Evolutionary conservation across 2,888 invertebrate species (phyloP), one percentile per base, ranked within the genome.

Genomic region (Mythimna lalbum): DNA sequence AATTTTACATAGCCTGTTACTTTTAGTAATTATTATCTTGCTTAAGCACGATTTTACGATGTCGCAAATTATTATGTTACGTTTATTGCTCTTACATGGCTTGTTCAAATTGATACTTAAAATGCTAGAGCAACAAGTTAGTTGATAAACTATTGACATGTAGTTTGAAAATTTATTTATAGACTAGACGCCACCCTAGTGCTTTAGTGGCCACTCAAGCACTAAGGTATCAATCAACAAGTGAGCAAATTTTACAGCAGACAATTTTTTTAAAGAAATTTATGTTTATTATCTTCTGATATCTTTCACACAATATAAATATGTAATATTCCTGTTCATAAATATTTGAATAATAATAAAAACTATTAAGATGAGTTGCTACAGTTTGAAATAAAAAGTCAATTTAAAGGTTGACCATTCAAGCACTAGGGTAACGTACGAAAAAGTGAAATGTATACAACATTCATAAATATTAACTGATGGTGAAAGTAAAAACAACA

Each of bases 1-100:
- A 70, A 69, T 81, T 79, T 80, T 72, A 68, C 50, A 71, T 47
- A 57, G 55, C 23, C 65, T 19, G 52, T 59, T 55, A 65, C 55
- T 59, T 57, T 57, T 36, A 49, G 17, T 64, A 64, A 49, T 49
- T n/a, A 19, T 43, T 43, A 17, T 59, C n/a, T n/a, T 62, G 53
- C 53, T 23, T 66, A 39, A 10, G 14, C 33, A 52, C 23, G 23
- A 62, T 49, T 71, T 57, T 27, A 64, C 10, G 23, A 62, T 33
- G 19, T 65, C 21, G 12, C 60, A 49, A 59, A 59, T 53, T 27
- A 62, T 64, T 61, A 31, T n/a, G 36, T 43, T 33, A 50, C n/a
- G 27, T 47, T 65, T 71, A 66, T 53, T 66, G 27, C 17, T 70
- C 1, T 31, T 53, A 31, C 43, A 43, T 19, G 50, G 12, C 39